Conservation (phyloP, 2,888 invertebrate species). For the Diarsia brunnea region DNA sequence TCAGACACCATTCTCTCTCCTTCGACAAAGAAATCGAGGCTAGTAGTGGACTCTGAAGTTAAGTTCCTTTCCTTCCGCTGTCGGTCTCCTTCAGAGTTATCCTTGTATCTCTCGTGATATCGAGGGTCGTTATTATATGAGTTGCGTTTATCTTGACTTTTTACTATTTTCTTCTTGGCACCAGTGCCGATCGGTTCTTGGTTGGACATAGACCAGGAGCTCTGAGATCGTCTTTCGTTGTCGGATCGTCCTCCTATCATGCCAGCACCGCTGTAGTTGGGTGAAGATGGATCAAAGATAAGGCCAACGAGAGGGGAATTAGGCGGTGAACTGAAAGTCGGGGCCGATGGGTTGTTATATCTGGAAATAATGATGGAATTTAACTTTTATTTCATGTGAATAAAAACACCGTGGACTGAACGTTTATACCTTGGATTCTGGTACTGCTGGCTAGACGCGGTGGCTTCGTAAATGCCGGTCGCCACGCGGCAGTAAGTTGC, state of each 20-base stretch:
- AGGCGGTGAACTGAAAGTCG: constrained; percentile 88
- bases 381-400: constrained; percentile 52
- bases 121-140: constrained; percentile 81
- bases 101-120: constrained; percentile 85
- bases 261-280: constrained; percentile 81
- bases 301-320: constrained; percentile 87
- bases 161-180: constrained; percentile 88
- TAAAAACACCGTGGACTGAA: constrained; percentile 45
- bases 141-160: constrained; percentile 86
- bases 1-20: constrained; percentile 92
- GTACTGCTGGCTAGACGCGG: constrained; percentile 81
- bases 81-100: constrained; percentile 80
- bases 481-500: constrained; percentile 84
- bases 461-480: constrained; percentile 84
- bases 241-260: constrained; percentile 80
- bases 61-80: constrained; percentile 83
- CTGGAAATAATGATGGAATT: constrained; percentile 77
- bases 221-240: constrained; percentile 84
- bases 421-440: constrained; percentile 81
- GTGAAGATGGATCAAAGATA: constrained; percentile 85
- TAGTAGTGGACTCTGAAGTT: constrained; percentile 89
- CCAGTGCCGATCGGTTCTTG: constrained; percentile 89
- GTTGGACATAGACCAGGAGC: constrained; percentile 82
- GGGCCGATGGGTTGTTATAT: constrained; percentile 84
- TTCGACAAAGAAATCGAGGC: constrained; percentile 91